Evolutionary conservation across 1,140 invertebrate genomes (phyloP), one percentile per base, ranked within the genome.

Genomic region (Drosophila prosaltans): DNA sequence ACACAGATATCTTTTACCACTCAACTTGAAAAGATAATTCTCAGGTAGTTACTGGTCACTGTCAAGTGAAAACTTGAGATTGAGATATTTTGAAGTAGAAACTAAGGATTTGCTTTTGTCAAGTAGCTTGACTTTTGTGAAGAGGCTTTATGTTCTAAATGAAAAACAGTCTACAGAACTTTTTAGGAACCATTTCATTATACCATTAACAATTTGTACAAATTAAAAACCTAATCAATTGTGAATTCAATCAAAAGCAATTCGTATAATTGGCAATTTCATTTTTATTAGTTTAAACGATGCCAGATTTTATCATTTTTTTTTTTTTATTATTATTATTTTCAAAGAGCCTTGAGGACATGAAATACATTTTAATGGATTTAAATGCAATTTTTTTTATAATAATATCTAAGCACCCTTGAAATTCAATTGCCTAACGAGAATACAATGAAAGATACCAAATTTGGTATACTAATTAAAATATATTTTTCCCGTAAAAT

Each of bases 291-390:
- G 45, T 26, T 26, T 26, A 16, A 51, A 26, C 24, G 45, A 26
- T 51, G 9, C 8, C 8, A 24, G 45, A 51, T 26, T 51, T 26
- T 48, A 3, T 30, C 4, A 30, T 30, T 36, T 36, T 36, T 36
- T 36, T 36, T 36, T 36, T 36, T 36, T 36, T 30, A 30, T 30
- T 30, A 4, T 30, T 30, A 30, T 30, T 30, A 16, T 16, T 30
- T 48, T 48, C 21, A 21, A 48, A 24, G 21, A 24, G 21, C 9
- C 21, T 26, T 2, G 45, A 51, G 45, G 21, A 36, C 65, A 54
- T 75, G 63, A 58, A 74, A 73, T 45, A 48, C 65, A 68, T 75
- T 75, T 69, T 16, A 16, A 0, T 16, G 16, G 74, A 75, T 62
- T 75, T 67, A 51, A 51, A 26, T 51, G 45, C 21, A 51, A 51